Conservation (phyloP, 2,888 invertebrate species). For the Elegia similella region DNA sequence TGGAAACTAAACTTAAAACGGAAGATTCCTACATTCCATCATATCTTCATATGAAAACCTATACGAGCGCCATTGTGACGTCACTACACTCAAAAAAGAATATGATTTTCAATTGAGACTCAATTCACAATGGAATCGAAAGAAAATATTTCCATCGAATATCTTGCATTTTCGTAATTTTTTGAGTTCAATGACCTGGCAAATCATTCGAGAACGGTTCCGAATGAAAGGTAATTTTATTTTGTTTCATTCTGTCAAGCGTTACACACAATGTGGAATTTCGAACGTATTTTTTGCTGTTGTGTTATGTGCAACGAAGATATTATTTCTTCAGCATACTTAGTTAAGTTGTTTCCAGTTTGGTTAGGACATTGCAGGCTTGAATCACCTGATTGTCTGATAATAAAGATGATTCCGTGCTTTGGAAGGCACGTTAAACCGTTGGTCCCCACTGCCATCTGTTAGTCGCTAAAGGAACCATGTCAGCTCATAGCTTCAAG, state of each 20-base stretch:
- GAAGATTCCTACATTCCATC: too few relatives aligned
- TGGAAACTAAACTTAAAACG: not conserved
- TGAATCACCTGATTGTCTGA: too few relatives aligned
- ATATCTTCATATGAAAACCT: constrained; percentile 1
- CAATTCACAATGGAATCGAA: constrained; percentile 4
- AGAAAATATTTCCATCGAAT: constrained; percentile 10
- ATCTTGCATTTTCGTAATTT: constrained; percentile 12
- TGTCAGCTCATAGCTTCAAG: too few relatives aligned
- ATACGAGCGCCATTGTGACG: not conserved
- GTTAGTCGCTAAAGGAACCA: too few relatives aligned
- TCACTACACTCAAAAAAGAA: constrained; percentile 4
- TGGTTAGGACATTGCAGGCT: too few relatives aligned
- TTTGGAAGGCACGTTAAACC: too few relatives aligned
- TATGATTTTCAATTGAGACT: not conserved
- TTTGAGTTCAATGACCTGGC: constrained; percentile 36
- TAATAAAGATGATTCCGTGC: too few relatives aligned
- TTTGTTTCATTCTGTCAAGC: constrained; percentile 2
- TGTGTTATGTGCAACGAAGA: too few relatives aligned
- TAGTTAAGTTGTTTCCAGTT: too few relatives aligned
- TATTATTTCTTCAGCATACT: too few relatives aligned
- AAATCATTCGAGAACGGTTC: constrained; percentile 33
- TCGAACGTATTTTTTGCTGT: not conserved
- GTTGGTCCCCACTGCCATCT: too few relatives aligned
- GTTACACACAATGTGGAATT: constrained; percentile 1
- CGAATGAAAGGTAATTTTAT: constrained; percentile 17